Base-by-base conservation (phyloP, 2,797 vertebrate species). In the Phoebastria nigripes region DNA sequence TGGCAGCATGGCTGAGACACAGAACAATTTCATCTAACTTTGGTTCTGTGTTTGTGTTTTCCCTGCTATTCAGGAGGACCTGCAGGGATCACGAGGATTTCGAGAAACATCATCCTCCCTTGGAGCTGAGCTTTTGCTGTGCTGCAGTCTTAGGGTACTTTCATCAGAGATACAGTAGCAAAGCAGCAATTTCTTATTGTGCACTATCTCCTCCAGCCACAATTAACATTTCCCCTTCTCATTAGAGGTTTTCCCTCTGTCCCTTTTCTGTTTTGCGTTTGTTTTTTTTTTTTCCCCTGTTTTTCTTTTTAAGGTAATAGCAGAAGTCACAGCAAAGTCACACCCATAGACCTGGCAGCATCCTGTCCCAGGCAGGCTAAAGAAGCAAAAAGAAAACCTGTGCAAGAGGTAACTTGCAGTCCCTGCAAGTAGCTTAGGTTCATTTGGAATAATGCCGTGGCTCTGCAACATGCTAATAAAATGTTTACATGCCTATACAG, bases 141-240 rank as follows among this genome's bases (percentile, higher is more conserved):
- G 46, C 62, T 76, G 49, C 56, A 49, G 41, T 89, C 87, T 51
- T 47, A 37, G 82, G 37, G 46, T 42, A 37, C 42, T 90, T 96
- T 72, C 62, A 54, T 87, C 71, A 89, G 58, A 89, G 74, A 46
- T 26, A 80, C 28, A 94, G 84, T 11, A 67, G 73, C 74, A 86
- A 87, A 69, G 52, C 62, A 80, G 77, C 12, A 20, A 70, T 90
- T 95, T 87, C 71, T 87, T 93, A 71, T 22, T 79, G 66, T 65
- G 65, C 66, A 44, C n/a, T 88, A 78, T 77, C 88, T 89, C 93
- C 91, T 94, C 83, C 52, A 90, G 94, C 49, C 90, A 87, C 78
- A 95, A 77, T 93, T 96, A 94, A 92, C 86, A 87, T 88, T 90
- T 66, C 59, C 28, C 59, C n/a, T 90, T 90, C 88, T 95, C 78